Percentiles rank a stretch among this genome's conserved stretches.
phyloP scores from a whole-genome alignment of 2,888 invertebrate genomes.

The Drosophila imparisetae region DNA sequence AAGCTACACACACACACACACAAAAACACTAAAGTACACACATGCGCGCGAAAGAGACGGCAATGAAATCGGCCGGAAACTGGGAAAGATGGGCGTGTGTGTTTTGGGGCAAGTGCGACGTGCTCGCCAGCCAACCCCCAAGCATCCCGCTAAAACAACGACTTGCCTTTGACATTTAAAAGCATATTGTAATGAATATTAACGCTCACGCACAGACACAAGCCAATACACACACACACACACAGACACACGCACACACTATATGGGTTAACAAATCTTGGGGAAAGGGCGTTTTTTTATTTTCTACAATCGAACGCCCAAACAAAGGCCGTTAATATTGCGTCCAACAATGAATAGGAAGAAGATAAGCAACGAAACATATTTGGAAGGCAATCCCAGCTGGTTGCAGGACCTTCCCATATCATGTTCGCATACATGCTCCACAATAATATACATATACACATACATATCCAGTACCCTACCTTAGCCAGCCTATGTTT shows the following conservation, averaged over 20 bases:
- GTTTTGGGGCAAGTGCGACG: slow-evolving; percentile 15
- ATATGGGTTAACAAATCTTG: neutral
- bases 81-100: slow-evolving; percentile 13
- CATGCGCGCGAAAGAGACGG: neutral
- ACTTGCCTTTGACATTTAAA: slow-evolving; percentile 61
- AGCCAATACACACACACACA: neutral
- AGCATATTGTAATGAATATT: slow-evolving; percentile 68
- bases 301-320: slow-evolving; percentile 8
- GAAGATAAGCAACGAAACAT: neutral
- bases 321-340: slow-evolving; percentile 19
- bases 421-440: neutral
- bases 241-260: neutral
- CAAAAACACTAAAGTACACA: slow-evolving; percentile 9
- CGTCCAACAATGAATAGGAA: slow-evolving; percentile 2
- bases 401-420: neutral
- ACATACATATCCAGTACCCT: neutral
- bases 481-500: neutral
- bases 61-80: slow-evolving; percentile 50
- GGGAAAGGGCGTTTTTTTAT: neutral
- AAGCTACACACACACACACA: slow-evolving; percentile 34
- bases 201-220: slow-evolving; percentile 37
- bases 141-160: neutral
- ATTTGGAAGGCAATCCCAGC: slow-evolving; percentile 2
- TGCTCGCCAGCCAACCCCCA: neutral
- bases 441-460: neutral